phyloP scores from a whole-genome alignment of 64 coral and sea anemone species.

The Porites lutea region DNA sequence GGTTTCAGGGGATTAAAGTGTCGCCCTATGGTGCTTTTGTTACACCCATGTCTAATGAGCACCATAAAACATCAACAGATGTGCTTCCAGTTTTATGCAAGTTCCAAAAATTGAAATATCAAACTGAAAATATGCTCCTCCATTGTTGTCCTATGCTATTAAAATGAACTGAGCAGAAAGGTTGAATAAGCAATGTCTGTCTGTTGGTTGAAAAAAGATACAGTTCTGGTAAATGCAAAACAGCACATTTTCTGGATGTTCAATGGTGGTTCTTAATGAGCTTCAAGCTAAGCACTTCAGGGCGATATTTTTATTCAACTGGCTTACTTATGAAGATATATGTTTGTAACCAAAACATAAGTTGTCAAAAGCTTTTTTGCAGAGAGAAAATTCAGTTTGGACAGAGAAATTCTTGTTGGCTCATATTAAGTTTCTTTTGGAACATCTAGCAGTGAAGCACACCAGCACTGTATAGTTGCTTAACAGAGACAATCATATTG shows the following conservation, averaged over 20 bases:
- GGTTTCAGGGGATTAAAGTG: background rate
- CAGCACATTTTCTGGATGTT: no score
- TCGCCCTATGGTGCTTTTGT: conserved; percentile 2
- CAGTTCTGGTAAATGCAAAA: no score
- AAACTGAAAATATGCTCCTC: no score
- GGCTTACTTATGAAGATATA: background rate
- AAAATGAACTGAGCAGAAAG: no score
- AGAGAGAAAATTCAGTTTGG: background rate
- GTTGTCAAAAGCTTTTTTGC: background rate
- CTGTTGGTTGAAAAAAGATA: no score
- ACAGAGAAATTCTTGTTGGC: background rate
- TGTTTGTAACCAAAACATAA: background rate
- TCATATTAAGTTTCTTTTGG: background rate
- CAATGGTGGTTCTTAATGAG: no score
- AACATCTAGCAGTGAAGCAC: background rate
- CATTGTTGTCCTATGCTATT: background rate
- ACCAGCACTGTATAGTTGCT: background rate
- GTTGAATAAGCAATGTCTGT: no score
- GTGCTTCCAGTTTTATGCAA: background rate
- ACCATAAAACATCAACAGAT: background rate
- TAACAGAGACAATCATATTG: conserved; percentile 11
- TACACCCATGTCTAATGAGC: no score
- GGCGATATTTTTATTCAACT: background rate
- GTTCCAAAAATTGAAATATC: background rate
- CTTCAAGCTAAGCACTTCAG: background rate